Evolutionary conservation across 2,113 vertebrate genomes (phyloP).

Genomic region (Entomyzon cyanotis): DNA sequence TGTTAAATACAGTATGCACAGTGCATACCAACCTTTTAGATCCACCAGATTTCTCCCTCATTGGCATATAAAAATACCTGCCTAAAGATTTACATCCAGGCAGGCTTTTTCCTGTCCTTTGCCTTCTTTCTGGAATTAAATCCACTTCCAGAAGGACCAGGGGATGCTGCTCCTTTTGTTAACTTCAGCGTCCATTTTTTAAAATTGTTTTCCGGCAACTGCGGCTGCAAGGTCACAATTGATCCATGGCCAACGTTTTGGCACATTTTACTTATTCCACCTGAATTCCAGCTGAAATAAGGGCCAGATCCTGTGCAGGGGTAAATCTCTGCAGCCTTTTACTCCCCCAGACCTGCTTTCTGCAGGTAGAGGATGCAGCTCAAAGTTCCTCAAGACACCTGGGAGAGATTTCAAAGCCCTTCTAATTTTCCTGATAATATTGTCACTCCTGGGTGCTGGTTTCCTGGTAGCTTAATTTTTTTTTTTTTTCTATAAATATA

Average conservation of each 20-base stretch:
- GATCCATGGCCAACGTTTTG: not conserved
- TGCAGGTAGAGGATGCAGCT: not conserved
- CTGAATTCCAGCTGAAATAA: not conserved
- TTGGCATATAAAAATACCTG: not conserved
- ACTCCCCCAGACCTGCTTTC: not conserved
- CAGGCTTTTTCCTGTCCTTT: not conserved
- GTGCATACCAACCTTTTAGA: not conserved
- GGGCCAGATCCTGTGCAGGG: not conserved
- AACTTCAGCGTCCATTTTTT: not conserved
- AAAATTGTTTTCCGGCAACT: not conserved
- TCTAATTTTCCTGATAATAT: slow-evolving; percentile 53
- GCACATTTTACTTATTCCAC: not conserved
- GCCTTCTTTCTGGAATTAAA: not conserved
- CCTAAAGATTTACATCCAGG: not conserved
- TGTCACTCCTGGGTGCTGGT: slow-evolving; percentile 30
- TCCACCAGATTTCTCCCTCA: not conserved
- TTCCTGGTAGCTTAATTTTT: slow-evolving; percentile 8
- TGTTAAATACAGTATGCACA: not conserved
- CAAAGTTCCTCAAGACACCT: slow-evolving; percentile 36
- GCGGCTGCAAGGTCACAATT: not conserved
- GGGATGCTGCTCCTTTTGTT: not conserved
- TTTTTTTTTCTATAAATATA: not conserved
- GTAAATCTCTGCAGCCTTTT: not conserved
- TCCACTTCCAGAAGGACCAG: not conserved
- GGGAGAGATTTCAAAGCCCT: not conserved